These are phyloP conservation scores for Rhimphoctona megacephalus DNA, from an alignment of 2,888 invertebrate genomes.

Conservation along the genomic window DNA sequence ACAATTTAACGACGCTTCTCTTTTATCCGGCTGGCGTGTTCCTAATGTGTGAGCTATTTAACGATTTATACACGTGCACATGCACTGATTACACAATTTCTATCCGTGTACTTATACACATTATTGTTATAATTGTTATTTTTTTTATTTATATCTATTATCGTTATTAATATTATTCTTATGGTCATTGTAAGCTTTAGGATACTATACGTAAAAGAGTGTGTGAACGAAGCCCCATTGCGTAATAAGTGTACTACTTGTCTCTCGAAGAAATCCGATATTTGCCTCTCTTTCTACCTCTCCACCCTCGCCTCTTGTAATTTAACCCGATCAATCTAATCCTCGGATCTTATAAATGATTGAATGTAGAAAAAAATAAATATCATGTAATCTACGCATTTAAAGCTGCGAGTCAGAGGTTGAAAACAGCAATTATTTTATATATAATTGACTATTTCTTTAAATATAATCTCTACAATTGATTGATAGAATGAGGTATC, in stretches of 20 bases:
- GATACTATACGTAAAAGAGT: conserved; percentile 18
- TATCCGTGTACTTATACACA: neutral
- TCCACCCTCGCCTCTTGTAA: conserved; percentile 36
- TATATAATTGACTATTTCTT: no score
- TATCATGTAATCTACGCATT: conserved; percentile 15
- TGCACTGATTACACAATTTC: neutral
- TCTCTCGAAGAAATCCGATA: conserved; percentile 60
- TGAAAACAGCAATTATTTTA: neutral
- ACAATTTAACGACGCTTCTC: conserved; percentile 73
- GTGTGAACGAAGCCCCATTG: conserved; percentile 62
- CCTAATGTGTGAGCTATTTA: conserved; percentile 57
- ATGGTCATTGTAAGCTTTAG: conserved; percentile 1
- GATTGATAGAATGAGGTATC: no score
- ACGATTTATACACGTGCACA: conserved; percentile 61
- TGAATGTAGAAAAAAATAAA: neutral
- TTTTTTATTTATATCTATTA: neutral
- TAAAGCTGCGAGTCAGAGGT: neutral
- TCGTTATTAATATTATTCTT: conserved; percentile 14
- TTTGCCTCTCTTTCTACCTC: conserved; percentile 49
- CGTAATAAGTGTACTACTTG: conserved; percentile 57
- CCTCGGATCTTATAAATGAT: conserved; percentile 49
- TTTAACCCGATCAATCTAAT: conserved; percentile 63
- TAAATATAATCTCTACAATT: no score
- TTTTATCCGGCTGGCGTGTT: conserved; percentile 76
- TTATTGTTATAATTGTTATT: conserved; percentile 8